Evolutionary conservation across 2,888 invertebrate species (phyloP), one percentile per base, ranked within the genome.

Genomic region (Tetropium fuscum): DNA sequence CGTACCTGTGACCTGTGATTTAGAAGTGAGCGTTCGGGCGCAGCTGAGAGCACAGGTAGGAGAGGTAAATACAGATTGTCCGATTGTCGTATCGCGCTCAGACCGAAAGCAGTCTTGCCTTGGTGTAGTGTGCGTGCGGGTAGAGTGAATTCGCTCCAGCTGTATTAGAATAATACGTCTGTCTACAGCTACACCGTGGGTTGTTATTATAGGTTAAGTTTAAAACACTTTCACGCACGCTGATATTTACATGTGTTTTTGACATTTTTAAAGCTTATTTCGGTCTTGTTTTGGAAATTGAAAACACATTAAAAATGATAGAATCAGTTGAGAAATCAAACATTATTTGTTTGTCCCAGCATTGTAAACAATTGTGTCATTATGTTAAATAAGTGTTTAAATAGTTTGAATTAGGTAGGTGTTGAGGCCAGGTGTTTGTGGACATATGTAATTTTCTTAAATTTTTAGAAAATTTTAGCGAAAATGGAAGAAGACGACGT

Each of bases 401-500:
- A 58, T 58, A 68, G 66, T 71, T 71, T 69, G 66, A 70, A 66
- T 69, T 70, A 73, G 71, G 76, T 76, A 76, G 75, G 75, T 73
- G 77, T 73, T 73, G 59, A 60, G 57, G 60, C 68, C 63, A 69
- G 69, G 71, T 72, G 71, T 69, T 55, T 43, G 58, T 57, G 60
- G 65, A 66, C 66, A 67, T 57, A 65, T 62, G 68, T 68, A 62
- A 61, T 66, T 60, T 63, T 58, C 60, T 59, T 45, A 67, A 65
- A 64, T 55, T 69, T 72, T 66, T 67, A 64, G 63, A 61, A 54
- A 57, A 56, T 60, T 49, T 61, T 41, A 25, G 47, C 32, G 58
- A 73, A 72, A 75, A 87, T 88, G 87, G 83, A 87, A 65, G 86
- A 86, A 69, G 87, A 87, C 72, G 89, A 90, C 78, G 86, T 87